Evolutionary conservation across 2,797 vertebrate genomes (phyloP).

Genomic region (Oreochromis grahami): DNA sequence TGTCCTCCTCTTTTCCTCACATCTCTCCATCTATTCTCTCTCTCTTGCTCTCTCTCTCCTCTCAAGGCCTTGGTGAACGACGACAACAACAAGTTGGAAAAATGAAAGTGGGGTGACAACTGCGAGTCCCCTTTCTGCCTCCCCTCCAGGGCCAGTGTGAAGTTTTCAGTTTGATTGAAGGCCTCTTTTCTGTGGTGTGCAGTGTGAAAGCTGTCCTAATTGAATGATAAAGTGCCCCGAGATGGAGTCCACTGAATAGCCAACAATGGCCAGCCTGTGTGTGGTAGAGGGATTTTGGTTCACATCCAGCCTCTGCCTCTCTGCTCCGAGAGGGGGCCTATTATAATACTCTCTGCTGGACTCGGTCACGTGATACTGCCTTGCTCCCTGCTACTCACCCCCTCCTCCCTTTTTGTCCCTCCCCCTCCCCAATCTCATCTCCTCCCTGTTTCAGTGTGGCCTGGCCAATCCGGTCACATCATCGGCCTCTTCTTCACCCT

Average conservation of each 20-base stretch:
- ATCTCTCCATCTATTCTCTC: conserved; percentile 24
- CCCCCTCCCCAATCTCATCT: not conserved
- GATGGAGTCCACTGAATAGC: conserved; percentile 81
- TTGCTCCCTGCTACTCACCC: not conserved
- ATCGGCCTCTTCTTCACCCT: conserved; percentile 44
- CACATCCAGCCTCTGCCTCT: conserved; percentile 78
- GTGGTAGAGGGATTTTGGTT: conserved; percentile 82
- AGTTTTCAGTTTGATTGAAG: conserved; percentile 84
- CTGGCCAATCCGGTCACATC: conserved; percentile 51
- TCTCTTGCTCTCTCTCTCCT: not conserved
- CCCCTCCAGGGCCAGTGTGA: conserved; percentile 79
- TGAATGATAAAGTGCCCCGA: conserved; percentile 85
- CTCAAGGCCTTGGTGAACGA: conserved; percentile 29
- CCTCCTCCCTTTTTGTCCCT: not conserved
- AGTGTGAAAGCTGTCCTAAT: conserved; percentile 86
- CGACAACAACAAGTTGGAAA: conserved; percentile 59
- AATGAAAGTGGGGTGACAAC: conserved; percentile 72
- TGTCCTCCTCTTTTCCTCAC: conserved; percentile 11
- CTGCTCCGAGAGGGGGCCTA: conserved; percentile 77
- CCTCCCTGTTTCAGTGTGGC: conserved; percentile 6
- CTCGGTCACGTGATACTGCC: conserved; percentile 66
- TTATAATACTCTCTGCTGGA: conserved; percentile 80
- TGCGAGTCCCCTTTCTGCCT: conserved; percentile 58
- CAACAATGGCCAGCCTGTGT: conserved; percentile 84
- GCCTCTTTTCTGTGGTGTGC: conserved; percentile 79